Percentiles rank a stretch among this genome's conserved stretches.
phyloP scores from a whole-genome alignment of 2,888 invertebrate species.

The Argyresthia albistria region DNA sequence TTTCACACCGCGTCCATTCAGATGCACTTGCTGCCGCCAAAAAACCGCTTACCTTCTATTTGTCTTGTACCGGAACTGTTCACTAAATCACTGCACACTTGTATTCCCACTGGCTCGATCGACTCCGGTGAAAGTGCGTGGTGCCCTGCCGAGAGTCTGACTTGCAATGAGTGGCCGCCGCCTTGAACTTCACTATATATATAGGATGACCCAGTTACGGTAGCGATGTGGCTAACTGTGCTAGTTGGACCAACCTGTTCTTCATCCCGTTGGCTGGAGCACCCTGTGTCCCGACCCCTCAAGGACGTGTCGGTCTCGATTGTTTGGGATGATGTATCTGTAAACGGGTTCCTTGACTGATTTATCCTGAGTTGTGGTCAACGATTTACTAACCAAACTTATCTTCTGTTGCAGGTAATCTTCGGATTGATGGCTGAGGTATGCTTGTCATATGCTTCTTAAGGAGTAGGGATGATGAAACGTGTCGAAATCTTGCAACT shows the following conservation, averaged over 20 bases:
- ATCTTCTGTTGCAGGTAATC: slow-evolving; percentile 3
- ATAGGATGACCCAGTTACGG: slow-evolving; percentile 85
- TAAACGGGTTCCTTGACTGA: not conserved
- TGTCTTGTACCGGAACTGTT: not conserved
- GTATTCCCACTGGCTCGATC: slow-evolving; percentile 42
- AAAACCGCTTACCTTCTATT: slow-evolving; percentile 39
- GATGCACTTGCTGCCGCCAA: slow-evolving; percentile 25
- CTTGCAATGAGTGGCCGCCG: slow-evolving; percentile 75
- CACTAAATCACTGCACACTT: slow-evolving; percentile 52
- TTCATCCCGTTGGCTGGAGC: slow-evolving; percentile 36
- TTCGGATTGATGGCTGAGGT: not conserved
- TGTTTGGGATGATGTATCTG: not conserved
- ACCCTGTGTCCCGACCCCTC: slow-evolving; percentile 2
- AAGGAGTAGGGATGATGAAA: not conserved
- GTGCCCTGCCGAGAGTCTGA: slow-evolving; percentile 54
- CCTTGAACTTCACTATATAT: slow-evolving; percentile 90
- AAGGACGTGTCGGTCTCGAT: slow-evolving; percentile 3
- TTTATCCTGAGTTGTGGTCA: not conserved
- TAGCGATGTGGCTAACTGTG: slow-evolving; percentile 63
- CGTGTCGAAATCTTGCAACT: not conserved
- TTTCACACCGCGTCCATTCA: slow-evolving; percentile 21
- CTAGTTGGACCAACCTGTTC: slow-evolving; percentile 52
- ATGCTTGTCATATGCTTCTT: not conserved
- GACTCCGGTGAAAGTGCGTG: slow-evolving; percentile 67
- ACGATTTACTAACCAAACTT: not conserved